Base-by-base conservation (phyloP, 2,113 vertebrate species). In the Perccottus glenii region DNA sequence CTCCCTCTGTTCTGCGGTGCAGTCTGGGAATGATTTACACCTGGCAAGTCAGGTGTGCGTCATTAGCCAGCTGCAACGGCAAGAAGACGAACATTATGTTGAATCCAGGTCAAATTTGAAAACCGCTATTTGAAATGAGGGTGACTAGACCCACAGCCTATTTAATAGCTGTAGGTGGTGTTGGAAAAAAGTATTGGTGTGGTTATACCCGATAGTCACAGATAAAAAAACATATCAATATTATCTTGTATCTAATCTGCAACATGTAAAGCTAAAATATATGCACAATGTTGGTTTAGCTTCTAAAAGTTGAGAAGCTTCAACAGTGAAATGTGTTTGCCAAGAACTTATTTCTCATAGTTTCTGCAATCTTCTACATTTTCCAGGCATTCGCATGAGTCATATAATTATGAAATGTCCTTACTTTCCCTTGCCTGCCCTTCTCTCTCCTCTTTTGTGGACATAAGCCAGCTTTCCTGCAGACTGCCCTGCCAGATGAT, bases 401-500 rank as follows among this genome's bases (percentile, higher is more conserved):
- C 75, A 40, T 72, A 63, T 62, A 69, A 80, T 78, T 65, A 81
- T 70, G 27, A 65, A 73, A 67, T n/a, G 55, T 11, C 75, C 77
- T 76, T 67, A 81, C 59, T 81, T 80, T 65, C 7, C 77, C 60
- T 44, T 57, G 57, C 43, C 73, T 56, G 60, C 71, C 45, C 44
- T 67, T 15, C 58, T 70, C 36, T 62, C 74, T 75, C 69, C 60
- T 60, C 62, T 36, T 12, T 42, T 1, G 32, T 78, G 82, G 80
- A 80, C n/a, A 11, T 0, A 15, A 77, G 78, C 87, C 85, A 89
- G 82, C 72, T 79, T 74, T 78, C 38, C 77, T 72, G 50, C 60
- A 59, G 62, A 68, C 69, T 14, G 4, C 32, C 60, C 75, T 67
- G 77, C 73, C 75, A 84, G 63, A 82, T 70, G 69, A 82, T 57